Conservation (phyloP, 2,888 invertebrate genomes). For the Dryobotodes eremita region DNA sequence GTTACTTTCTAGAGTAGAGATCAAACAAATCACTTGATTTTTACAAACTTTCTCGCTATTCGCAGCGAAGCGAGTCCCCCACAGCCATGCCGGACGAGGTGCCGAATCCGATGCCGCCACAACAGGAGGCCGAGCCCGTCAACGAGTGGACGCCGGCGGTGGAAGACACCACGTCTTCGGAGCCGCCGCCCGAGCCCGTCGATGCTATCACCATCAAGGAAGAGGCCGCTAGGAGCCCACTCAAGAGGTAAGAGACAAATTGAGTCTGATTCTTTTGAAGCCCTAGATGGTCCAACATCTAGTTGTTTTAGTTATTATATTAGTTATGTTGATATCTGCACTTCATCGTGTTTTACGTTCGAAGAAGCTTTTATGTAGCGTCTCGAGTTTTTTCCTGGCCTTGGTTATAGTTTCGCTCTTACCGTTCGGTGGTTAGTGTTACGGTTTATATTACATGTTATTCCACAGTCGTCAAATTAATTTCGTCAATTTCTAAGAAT, state of each 20-base stretch:
- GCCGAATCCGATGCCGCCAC: constrained; percentile 71
- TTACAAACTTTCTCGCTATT: background rate
- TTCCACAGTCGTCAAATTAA: no score
- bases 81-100: constrained; percentile 75
- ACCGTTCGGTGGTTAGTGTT: no score
- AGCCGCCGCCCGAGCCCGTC: constrained; percentile 74
- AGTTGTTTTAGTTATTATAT: background rate
- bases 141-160: constrained; percentile 84
- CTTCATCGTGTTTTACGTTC: no score
- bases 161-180: constrained; percentile 84
- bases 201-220: constrained; percentile 75
- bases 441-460: no score
- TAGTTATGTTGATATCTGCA: background rate
- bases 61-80: constrained; percentile 85
- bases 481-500: no score
- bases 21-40: background rate
- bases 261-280: background rate
- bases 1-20: background rate
- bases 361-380: no score
- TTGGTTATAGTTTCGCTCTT: no score
- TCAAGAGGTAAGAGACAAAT: constrained; percentile 78
- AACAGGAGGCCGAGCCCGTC: constrained; percentile 74
- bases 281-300: background rate
- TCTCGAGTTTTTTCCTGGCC: no score
- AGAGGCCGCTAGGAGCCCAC: constrained; percentile 82